Evolutionary conservation across 2,113 vertebrate genomes (phyloP), one percentile per base, ranked within the genome.

Genomic region (Petaurus breviceps): DNA sequence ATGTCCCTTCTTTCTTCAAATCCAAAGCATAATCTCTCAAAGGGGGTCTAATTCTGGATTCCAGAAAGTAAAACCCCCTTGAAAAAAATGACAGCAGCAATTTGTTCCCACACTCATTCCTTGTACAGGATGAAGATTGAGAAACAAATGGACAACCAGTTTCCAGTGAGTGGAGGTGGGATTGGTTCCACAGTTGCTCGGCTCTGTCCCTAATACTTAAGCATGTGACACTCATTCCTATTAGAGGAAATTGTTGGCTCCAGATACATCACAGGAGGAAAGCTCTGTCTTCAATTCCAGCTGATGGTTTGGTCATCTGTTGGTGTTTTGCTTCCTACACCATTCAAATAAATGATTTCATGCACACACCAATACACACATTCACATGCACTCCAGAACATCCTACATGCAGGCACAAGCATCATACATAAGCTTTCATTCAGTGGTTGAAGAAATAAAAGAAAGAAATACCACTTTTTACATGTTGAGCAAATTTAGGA

Each of bases 131-230:
- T 96, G 91, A 92, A 95, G 96, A 90, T 11, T 3, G 61, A 94
- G 68, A 93, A 93, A 92, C 22, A 93, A 97, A 96, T 91, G 94
- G 91, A 55, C 47, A 93, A 52, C 84, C 47, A 91, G 91, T 94
- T 96, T 97, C 77, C 95, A 54, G 57, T 90, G 47, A 97, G 47
- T 46, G 46, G 97, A 97, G 50, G 90, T 95, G 77, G 97, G 84
- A 50, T 96, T 25, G 92, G 52, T 10, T 90, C 91, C 94, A 92
- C 95, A 97, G 95, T 91, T 97, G 95, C 46, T 95, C 92, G 94
- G 51, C 57, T 93, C 93, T 94, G 57, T 55, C 43, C 16, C 68
- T 24, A 77, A 16, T 77, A 77, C 61, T 84, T n/a, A 84, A 84
- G n/a, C 77, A 91, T 1, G 54, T 92, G 92, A 89, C 14, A 51